Percentiles rank a stretch among this genome's conserved stretches.
These are phyloP conservation scores for Catamblyrhynchus diadema DNA, from an alignment of 2,797 vertebrate genomes.

Conservation along the genomic window DNA sequence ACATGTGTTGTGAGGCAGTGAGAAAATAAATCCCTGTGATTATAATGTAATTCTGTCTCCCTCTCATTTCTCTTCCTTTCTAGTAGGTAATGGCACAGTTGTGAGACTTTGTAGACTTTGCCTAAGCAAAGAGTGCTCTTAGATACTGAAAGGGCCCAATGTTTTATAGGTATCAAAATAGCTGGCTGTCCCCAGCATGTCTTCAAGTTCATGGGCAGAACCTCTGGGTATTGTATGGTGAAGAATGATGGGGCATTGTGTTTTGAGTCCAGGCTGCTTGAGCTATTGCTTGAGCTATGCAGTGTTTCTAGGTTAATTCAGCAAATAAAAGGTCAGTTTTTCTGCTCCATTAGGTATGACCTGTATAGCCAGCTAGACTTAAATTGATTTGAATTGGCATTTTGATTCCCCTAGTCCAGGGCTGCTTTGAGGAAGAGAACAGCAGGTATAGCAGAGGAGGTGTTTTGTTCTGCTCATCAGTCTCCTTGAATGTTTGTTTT, in stretches of 20 bases:
- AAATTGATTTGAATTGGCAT: background rate
- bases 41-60: background rate
- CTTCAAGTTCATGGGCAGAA: background rate
- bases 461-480: background rate
- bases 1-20: background rate
- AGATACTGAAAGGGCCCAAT: background rate
- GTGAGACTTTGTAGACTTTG: background rate
- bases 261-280: background rate
- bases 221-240: background rate
- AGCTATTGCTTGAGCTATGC: background rate
- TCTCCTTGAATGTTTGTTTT: background rate
- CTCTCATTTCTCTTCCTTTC: background rate
- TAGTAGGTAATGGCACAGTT: background rate
- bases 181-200: background rate
- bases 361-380: background rate
- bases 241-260: background rate
- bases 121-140: background rate
- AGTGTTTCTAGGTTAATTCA: background rate
- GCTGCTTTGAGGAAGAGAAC: background rate
- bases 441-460: background rate
- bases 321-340: background rate
- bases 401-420: background rate
- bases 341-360: background rate
- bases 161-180: background rate
- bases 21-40: background rate